Evolutionary conservation across 35 echinoderm and acorn worm species (phyloP).

Genomic region (Hemicentrotus pulcherrimus): DNA sequence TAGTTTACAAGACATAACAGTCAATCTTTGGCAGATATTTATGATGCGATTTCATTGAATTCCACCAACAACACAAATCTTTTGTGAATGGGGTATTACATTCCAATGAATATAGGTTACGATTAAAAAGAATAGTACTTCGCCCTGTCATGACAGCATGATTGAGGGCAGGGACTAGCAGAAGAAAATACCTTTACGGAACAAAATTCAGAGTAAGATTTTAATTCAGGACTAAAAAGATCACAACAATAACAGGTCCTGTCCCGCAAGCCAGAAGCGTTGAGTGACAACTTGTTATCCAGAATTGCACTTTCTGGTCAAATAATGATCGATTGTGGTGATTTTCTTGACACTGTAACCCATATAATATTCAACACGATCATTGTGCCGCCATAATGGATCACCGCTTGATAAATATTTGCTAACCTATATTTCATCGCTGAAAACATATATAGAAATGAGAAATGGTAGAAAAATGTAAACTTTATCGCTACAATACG

Average conservation of each 20-base stretch:
- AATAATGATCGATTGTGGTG: slow-evolving; percentile 2
- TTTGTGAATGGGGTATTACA: background rate
- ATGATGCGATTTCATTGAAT: too few species aligned
- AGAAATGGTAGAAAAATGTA: slow-evolving; percentile 5
- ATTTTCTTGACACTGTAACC: slow-evolving; percentile 12
- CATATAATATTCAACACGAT: slow-evolving; percentile 12
- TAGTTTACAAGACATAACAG: too few species aligned
- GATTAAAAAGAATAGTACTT: background rate
- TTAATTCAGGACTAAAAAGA: background rate
- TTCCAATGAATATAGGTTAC: background rate
- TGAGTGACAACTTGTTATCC: background rate
- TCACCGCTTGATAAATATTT: slow-evolving; percentile 11
- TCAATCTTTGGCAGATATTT: too few species aligned
- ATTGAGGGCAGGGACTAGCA: background rate
- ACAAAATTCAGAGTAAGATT: background rate
- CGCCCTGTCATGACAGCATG: background rate
- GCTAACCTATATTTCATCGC: slow-evolving; percentile 3
- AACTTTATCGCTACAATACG: background rate
- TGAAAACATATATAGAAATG: background rate
- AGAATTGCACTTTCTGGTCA: background rate
- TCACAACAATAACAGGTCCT: background rate
- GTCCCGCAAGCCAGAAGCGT: background rate
- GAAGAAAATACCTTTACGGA: background rate
- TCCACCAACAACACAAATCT: too few species aligned
- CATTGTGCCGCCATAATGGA: background rate